Conservation (phyloP, 2,113 vertebrate species). For the Oriolus oriolus region DNA sequence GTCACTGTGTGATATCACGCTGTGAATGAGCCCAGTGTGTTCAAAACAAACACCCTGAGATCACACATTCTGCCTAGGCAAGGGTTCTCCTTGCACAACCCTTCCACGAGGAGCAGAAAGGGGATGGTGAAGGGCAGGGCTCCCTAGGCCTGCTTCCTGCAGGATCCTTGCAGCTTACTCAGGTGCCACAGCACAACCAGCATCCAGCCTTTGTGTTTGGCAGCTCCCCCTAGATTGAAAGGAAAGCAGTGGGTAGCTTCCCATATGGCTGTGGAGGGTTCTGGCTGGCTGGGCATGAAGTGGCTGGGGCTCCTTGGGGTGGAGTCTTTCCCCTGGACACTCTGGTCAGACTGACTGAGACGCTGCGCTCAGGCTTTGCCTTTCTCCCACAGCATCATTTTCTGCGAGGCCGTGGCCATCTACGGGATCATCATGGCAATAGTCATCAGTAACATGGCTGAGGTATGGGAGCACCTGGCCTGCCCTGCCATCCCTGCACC, state of each 20-base stretch:
- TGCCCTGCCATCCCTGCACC: background rate
- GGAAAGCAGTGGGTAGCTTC: background rate
- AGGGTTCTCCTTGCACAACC: background rate
- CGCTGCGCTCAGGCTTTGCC: background rate
- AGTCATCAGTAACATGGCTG: constrained; percentile 97
- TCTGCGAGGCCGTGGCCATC: constrained; percentile 98
- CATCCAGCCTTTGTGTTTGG: background rate
- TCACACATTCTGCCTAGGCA: background rate
- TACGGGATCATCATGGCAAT: constrained; percentile 99
- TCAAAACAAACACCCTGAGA: constrained; percentile 33
- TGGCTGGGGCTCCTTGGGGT: background rate
- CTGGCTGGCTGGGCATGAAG: background rate
- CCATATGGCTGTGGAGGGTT: background rate
- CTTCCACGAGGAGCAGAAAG: background rate
- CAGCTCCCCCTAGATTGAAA: background rate
- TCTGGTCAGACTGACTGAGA: background rate
- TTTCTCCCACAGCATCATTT: constrained; percentile 86
- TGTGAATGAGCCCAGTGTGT: constrained; percentile 33
- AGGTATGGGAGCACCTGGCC: constrained; percentile 73
- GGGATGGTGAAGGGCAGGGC: background rate
- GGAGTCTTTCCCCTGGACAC: background rate
- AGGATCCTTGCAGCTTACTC: rapidly evolving
- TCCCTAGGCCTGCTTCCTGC: background rate
- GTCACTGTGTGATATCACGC: background rate
- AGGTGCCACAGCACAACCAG: background rate